Evolutionary conservation across 2,888 invertebrate species (phyloP), one percentile per base, ranked within the genome.

Genomic region (Teleogryllus oceanicus): DNA sequence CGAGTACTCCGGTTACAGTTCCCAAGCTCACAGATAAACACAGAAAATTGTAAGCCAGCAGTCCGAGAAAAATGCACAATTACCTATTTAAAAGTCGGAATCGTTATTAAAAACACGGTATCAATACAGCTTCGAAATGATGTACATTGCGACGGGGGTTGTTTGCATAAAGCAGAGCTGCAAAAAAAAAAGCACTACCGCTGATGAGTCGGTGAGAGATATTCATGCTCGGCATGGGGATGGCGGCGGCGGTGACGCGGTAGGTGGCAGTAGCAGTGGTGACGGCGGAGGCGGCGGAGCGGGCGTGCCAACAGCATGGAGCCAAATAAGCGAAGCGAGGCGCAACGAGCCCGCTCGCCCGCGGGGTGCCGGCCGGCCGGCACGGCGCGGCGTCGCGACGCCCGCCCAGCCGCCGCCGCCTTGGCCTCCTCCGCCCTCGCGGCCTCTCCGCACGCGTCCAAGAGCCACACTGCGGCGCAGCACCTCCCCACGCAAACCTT

Each of bases 401-500:
- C 37, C 74, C 78, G 24, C 75, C 78, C 77, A 11, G n/a, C 24
- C 78, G 18, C 21, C 75, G n/a, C 37, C 49, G n/a, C 37, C 76
- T 49, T 49, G 75, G 20, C 75, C 49, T 37, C 50, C 77, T 20
- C 76, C 16, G 12, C 18, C 76, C 49, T 74, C 75, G 51, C 78
- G 50, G 75, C 78, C 77, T 80, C 62, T 51, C 78, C n/a, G 77
- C 77, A 80, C 77, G 76, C 78, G 75, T 77, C 78, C 82, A 80
- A 84, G 82, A 84, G 83, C 83, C 83, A 83, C 83, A 84, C 83
- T 82, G 84, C 85, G 84, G 84, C 84, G 85, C 83, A 84, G 86
- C 85, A 85, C 83, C 84, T 82, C 83, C 84, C 82, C 83, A 83
- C 84, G 84, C 84, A 86, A 86, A 85, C 89, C 88, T 89, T 89